These are phyloP conservation scores for Drosophila robusta DNA, from an alignment of 2,888 invertebrate species.

Conservation along the genomic window DNA sequence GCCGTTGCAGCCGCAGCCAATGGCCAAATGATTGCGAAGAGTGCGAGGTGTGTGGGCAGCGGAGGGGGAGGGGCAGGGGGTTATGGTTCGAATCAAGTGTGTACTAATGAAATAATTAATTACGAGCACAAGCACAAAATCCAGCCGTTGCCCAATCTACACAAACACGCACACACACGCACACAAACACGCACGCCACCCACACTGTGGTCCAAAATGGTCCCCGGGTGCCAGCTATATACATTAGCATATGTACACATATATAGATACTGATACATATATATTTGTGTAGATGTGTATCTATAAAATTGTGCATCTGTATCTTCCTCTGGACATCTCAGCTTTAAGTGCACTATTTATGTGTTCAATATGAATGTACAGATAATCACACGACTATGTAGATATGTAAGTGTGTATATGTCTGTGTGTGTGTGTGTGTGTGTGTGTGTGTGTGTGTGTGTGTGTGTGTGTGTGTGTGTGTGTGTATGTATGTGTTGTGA, in stretches of 20 bases:
- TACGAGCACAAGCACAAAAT: conserved; percentile 58
- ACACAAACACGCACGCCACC: not conserved
- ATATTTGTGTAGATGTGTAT: not conserved
- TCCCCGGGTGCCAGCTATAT: conserved; percentile 14
- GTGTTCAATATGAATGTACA: too few species aligned
- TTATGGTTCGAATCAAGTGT: conserved; percentile 61
- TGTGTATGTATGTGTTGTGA: not conserved
- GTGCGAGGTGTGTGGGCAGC: not conserved
- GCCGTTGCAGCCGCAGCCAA: not conserved
- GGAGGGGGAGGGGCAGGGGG: not conserved
- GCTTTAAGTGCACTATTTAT: conserved; percentile 35
- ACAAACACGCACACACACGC: not conserved
- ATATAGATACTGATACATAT: not conserved
- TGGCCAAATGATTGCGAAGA: conserved; percentile 3
- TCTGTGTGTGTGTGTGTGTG: not conserved
- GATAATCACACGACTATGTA: too few species aligned
- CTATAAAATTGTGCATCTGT: not conserved
- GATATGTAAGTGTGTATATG: not conserved
- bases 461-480: not conserved
- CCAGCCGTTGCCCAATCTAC: conserved; percentile 20
- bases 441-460: not conserved
- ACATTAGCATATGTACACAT: conserved; percentile 4
- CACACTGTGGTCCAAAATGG: conserved; percentile 21
- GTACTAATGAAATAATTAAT: conserved; percentile 76
- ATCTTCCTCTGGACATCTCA: conserved; percentile 42